Conservation (phyloP, 2,797 vertebrate species). For the Dromococcyx pavoninus region DNA sequence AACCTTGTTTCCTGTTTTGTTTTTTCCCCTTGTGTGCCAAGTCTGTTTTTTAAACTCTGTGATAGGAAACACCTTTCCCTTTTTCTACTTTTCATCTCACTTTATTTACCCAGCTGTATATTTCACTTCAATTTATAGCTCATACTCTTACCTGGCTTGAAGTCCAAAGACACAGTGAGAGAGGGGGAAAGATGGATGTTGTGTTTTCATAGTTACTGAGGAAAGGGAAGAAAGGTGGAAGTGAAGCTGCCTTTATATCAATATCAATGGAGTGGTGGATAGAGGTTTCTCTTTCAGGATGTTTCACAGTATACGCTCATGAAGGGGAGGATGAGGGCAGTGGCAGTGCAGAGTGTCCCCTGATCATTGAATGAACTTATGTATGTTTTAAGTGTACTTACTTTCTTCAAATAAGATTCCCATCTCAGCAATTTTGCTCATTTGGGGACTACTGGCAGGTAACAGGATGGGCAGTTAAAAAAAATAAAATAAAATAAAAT, state of each 20-base stretch:
- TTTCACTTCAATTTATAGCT: constrained; percentile 77
- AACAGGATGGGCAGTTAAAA: neutral
- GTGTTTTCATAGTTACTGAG: constrained; percentile 68
- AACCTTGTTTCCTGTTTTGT: constrained; percentile 79
- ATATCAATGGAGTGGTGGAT: constrained; percentile 55
- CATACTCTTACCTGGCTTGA: constrained; percentile 69
- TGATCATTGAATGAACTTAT: neutral
- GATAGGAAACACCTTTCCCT: constrained; percentile 79
- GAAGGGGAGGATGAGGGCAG: constrained; percentile 33
- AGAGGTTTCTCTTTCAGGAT: constrained; percentile 47
- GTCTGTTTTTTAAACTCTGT: constrained; percentile 74
- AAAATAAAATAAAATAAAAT: neutral
- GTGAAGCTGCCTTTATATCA: constrained; percentile 30
- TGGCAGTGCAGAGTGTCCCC: neutral
- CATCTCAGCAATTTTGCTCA: neutral
- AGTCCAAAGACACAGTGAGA: constrained; percentile 66
- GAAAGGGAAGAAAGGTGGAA: constrained; percentile 65
- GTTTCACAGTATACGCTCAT: constrained; percentile 6
- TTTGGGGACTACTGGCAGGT: neutral
- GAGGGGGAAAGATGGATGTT: constrained; percentile 63
- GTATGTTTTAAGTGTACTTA: constrained; percentile 3
- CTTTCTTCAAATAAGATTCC: neutral
- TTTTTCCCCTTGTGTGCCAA: constrained; percentile 65
- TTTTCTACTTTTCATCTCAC: constrained; percentile 40
- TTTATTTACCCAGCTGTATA: constrained; percentile 79